phyloP scores from a whole-genome alignment of 2,797 vertebrate species.

The Halcyon leucocephala region DNA sequence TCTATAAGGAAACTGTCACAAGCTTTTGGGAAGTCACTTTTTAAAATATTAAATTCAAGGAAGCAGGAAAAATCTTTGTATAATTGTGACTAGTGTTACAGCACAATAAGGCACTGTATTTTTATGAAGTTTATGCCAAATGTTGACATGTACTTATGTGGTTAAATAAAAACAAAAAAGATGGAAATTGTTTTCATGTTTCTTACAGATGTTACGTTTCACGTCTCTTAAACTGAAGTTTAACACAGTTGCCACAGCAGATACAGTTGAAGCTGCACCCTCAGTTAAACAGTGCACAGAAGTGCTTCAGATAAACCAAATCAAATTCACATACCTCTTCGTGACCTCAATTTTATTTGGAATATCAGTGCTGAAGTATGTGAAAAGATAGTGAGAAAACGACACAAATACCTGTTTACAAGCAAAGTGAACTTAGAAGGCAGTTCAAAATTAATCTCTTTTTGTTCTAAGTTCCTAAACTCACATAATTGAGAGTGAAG shows the following conservation, averaged over 20 bases:
- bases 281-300: neutral
- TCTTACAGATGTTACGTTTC: neutral
- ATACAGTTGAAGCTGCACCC: neutral
- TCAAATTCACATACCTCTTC: neutral
- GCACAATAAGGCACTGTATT: constrained; percentile 76
- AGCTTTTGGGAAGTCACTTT: constrained; percentile 31
- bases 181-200: constrained; percentile 29
- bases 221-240: neutral
- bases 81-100: constrained; percentile 52
- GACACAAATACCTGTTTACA: neutral
- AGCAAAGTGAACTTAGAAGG: neutral
- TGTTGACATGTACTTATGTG: constrained; percentile 77
- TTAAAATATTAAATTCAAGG: constrained; percentile 39
- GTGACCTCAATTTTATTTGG: neutral
- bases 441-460: neutral
- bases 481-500: neutral
- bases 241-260: neutral
- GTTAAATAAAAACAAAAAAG: constrained; percentile 78
- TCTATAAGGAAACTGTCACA: constrained; percentile 43
- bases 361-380: neutral
- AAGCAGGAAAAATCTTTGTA: constrained; percentile 51
- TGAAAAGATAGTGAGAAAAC: neutral
- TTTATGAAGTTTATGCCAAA: constrained; percentile 81
- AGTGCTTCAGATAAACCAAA: neutral
- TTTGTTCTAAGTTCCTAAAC: neutral